Base-by-base conservation (phyloP, 2,113 vertebrate species). In the Apodemus sylvaticus region DNA sequence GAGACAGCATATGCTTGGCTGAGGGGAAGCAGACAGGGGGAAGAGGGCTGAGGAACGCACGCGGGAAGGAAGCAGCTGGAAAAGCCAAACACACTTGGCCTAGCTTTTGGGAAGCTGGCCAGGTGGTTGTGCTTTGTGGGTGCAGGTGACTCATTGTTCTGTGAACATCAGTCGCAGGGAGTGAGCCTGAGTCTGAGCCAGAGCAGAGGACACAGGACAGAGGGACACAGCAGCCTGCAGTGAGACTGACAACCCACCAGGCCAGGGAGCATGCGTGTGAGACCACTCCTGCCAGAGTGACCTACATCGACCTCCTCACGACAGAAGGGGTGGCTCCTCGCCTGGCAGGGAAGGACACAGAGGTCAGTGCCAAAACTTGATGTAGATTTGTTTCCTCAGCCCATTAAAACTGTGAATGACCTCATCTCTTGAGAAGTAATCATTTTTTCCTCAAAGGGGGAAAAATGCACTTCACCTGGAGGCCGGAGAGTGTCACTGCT, bases 341-440 rank as follows among this genome's bases (percentile, higher is more conserved):
- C 48, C 62, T 10, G 20, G 19, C 42, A 86, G 58, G 34, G 45
- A 77, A 88, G 55, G 42, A 93, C 79, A 48, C 0, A 48, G 39
- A 24, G 4, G 48, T 55, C 29, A 31, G 74, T 66, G 55, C 39
- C 53, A 86, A 68, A 22, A 24, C 45, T 13, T 90, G 58, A 89
- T 66, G 82, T 86, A 26, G 58, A 58, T 70, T 85, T 94, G 85
- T 94, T 95, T 92, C 77, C 90, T 93, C 51, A 92, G 79, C 53
- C 73, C 20, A 73, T 76, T 36, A 66, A 94, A 82, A 34, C 13
- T 42, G 31, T 71, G 76, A 92, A 89, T 82, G 53, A 94, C 13
- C 82, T 96, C 51, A 97, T 26, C 31, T 93, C 91, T 85, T 66
- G 66, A 92, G 89, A 55, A 74, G 66, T 20, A 24, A 71, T 42